Conservation (phyloP, 2,113 vertebrate species). For the Cyprinus carpio region DNA sequence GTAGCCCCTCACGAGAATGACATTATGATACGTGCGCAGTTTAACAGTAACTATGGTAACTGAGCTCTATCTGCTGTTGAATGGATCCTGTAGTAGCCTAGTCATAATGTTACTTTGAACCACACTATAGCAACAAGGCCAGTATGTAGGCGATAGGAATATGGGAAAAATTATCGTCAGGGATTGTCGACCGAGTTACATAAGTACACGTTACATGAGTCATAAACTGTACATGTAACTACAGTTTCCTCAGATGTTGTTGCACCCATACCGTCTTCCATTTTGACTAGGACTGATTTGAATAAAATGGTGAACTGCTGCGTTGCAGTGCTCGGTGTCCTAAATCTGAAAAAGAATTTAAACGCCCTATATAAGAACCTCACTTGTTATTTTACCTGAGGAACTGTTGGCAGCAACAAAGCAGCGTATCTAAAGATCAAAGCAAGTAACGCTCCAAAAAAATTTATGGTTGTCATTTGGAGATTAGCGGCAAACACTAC, state of each 20-base stretch:
- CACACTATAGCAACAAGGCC: slow-evolving; percentile 24
- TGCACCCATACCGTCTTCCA: slow-evolving; percentile 71
- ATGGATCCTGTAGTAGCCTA: background rate
- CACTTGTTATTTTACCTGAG: background rate
- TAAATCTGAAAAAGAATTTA: background rate
- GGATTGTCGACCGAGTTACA: slow-evolving; percentile 14
- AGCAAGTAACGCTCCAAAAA: background rate
- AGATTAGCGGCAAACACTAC: background rate
- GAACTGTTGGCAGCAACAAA: background rate
- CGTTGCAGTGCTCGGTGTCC: background rate
- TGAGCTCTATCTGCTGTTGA: slow-evolving; percentile 25
- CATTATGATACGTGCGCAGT: slow-evolving; percentile 55
- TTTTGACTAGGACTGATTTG: slow-evolving; percentile 39
- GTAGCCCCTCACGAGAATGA: slow-evolving; percentile 65
- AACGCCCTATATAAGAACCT: background rate
- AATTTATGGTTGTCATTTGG: background rate
- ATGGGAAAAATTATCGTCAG: background rate
- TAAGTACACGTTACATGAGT: slow-evolving; percentile 35
- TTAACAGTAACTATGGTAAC: slow-evolving; percentile 38
- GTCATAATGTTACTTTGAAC: slow-evolving; percentile 13
- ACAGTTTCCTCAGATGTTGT: slow-evolving; percentile 42
- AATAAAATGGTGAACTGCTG: slow-evolving; percentile 47
- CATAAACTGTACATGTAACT: slow-evolving; percentile 33
- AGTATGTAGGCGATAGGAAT: slow-evolving; percentile 9
- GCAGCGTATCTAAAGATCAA: slow-evolving; percentile 1